Base-by-base conservation (phyloP, 1,140 invertebrate species). In the Patella vulgata region DNA sequence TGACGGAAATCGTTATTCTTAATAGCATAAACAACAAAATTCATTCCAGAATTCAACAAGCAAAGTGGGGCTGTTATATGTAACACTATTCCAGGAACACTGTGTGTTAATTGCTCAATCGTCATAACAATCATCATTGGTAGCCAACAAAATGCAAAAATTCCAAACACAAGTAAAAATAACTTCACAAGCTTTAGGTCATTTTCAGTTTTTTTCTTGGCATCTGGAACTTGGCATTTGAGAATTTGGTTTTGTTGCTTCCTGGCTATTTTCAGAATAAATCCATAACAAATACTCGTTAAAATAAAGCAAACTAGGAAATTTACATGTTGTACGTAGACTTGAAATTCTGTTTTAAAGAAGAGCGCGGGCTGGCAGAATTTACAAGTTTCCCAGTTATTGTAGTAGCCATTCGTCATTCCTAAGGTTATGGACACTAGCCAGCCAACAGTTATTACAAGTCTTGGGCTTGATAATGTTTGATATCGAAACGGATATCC, bases 31-130 rank as follows among this genome's bases (percentile, higher is more conserved):
- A 57, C 30, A 19, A 57, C 23, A 28, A 44, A 19, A 28, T 57
- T 57, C 55, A 57, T 57, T 27, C 40, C 55, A 31, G 55, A 57
- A 46, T 57, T 57, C 2, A 30, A 19, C 55, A 57, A 2, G 21
- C 19, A 25, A 0, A 46, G 28, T 19, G 27, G 21, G 8, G n/a
- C n/a, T n/a, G n/a, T n/a, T n/a, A n/a, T n/a, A n/a, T n/a, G n/a
- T n/a, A n/a, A n/a, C n/a, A n/a, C n/a, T 8, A 5, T 5, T 36
- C 33, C 14, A 36, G 14, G 5, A 23, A 25, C 23, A 2, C 8
- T 21, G 8, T 30, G 31, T 17, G 8, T n/a, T 11, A 54, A 11
- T n/a, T 39, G n/a, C 6, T 14, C 33, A 5, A 36, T 5, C 5
- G 14, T 36, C 6, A 36, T 14, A 8, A 8, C 6, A n/a, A 54